These are phyloP conservation scores for Protobothrops flavoviridis DNA, from an alignment of 2,113 vertebrate genomes.

Conservation along the genomic window DNA sequence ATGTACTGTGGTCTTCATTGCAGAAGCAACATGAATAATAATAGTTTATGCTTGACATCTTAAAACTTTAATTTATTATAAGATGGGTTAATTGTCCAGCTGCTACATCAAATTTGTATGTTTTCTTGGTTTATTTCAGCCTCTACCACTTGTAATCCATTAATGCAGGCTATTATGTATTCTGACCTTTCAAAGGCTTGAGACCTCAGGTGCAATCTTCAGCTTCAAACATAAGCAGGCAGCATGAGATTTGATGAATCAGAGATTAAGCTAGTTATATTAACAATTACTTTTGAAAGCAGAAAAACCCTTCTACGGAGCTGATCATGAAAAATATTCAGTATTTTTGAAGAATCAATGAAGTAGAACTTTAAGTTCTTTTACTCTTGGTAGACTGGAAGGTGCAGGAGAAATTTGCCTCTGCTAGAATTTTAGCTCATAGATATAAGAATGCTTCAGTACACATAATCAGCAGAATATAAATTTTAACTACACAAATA, in stretches of 20 bases:
- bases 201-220: not conserved
- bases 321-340: not conserved
- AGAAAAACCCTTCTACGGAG: not conserved
- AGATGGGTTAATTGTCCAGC: not conserved
- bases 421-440: not conserved
- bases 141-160: not conserved
- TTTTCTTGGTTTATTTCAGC: not conserved
- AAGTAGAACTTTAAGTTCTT: not conserved
- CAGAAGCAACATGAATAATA: not conserved
- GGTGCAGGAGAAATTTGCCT: not conserved
- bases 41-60: not conserved
- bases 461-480: not conserved
- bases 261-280: not conserved
- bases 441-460: not conserved
- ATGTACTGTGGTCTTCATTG: not conserved
- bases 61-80: not conserved
- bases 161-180: not conserved
- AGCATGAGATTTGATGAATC: not conserved
- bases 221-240: not conserved
- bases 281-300: not conserved
- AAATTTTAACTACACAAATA: not conserved
- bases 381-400: not conserved
- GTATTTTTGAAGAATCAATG: not conserved
- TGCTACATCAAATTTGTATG: not conserved
- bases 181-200: not conserved